These are phyloP conservation scores for Brachycybe producta DNA, from an alignment of 2,888 invertebrate genomes.

Conservation along the genomic window DNA sequence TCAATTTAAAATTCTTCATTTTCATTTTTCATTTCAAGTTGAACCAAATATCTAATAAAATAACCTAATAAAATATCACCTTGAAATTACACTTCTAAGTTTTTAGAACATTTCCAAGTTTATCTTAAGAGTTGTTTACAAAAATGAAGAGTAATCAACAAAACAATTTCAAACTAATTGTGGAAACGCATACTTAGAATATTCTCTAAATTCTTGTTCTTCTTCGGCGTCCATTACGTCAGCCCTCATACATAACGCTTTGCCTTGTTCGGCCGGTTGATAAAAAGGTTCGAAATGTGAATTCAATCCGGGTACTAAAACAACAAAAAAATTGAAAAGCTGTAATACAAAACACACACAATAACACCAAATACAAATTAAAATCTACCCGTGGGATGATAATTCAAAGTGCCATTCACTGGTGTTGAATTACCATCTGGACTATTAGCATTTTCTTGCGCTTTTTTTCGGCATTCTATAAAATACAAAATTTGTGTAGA, in stretches of 20 bases:
- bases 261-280: constrained; percentile 26
- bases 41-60: too few relatives aligned
- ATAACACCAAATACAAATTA: constrained; percentile 3
- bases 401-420: not conserved
- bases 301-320: constrained; percentile 16
- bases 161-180: too few relatives aligned
- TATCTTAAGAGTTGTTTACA: too few relatives aligned
- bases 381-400: not conserved
- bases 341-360: not conserved
- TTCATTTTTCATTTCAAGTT: too few relatives aligned
- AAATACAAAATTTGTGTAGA: not conserved
- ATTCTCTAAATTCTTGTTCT: constrained; percentile 31
- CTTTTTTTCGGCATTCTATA: constrained; percentile 4
- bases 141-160: too few relatives aligned
- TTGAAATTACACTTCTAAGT: too few relatives aligned
- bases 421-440: not conserved
- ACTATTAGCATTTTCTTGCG: not conserved
- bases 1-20: too few relatives aligned
- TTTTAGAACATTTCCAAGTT: too few relatives aligned
- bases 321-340: constrained; percentile 7
- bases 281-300: constrained; percentile 29
- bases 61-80: too few relatives aligned
- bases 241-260: constrained; percentile 31
- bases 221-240: constrained; percentile 35
- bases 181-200: constrained; percentile 26